Evolutionary conservation across 2,113 vertebrate species (phyloP).

Genomic region (Xiphophorus maculatus): DNA sequence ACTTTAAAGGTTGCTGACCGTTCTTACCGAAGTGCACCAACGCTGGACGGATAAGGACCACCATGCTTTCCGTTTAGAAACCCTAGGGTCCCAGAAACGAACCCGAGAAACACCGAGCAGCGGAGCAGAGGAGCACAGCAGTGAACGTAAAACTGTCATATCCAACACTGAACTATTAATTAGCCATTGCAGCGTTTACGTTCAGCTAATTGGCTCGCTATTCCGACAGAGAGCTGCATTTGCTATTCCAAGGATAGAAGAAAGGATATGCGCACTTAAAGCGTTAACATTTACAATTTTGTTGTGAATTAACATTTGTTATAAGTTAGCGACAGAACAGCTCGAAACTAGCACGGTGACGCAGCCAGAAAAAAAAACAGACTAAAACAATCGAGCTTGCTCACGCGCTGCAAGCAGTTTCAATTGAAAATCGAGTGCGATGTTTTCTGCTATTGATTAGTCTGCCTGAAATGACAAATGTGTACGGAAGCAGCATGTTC

Average conservation of each 20-base stretch:
- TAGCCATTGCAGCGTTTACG: neutral
- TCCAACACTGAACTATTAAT: neutral
- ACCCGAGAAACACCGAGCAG: neutral
- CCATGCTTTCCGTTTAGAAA: slow-evolving; percentile 10
- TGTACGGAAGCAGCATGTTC: slow-evolving; percentile 81
- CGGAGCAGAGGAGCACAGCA: slow-evolving; percentile 14
- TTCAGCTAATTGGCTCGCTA: neutral
- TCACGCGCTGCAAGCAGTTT: accelerated
- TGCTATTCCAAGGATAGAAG: neutral
- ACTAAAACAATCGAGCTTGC: slow-evolving; percentile 60
- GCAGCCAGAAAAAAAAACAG: slow-evolving; percentile 31
- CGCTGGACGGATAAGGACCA: slow-evolving; percentile 13
- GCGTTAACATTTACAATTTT: neutral
- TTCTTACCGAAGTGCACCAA: slow-evolving; percentile 60
- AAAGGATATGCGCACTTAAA: neutral
- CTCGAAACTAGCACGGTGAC: slow-evolving; percentile 46
- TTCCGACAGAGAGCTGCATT: neutral
- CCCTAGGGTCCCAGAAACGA: neutral
- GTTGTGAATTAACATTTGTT: neutral
- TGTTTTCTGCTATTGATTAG: slow-evolving; percentile 42
- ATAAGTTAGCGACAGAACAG: neutral
- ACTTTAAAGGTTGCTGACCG: neutral
- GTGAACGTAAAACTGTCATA: slow-evolving; percentile 1
- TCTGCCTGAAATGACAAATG: slow-evolving; percentile 45
- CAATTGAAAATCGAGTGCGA: neutral